Percentiles rank a stretch among this genome's conserved stretches.
Evolutionary conservation across 2,113 vertebrate species (phyloP).

Genomic region (Phylloscopus whistleri): DNA sequence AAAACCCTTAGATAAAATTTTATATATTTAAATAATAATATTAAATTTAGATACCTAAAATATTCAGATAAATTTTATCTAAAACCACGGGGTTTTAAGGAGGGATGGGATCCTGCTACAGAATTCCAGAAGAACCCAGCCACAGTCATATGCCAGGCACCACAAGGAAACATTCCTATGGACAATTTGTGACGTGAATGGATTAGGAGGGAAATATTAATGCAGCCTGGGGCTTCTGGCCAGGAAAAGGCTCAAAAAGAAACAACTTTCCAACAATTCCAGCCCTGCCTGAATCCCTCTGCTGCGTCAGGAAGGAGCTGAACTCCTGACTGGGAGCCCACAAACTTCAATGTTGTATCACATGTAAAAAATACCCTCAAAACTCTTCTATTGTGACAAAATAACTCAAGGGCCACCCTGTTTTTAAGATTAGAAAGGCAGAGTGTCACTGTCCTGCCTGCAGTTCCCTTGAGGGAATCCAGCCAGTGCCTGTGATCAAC

Average conservation of each 20-base stretch:
- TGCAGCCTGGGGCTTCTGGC: background rate
- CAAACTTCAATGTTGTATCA: background rate
- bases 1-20: too few species aligned
- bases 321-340: background rate
- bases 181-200: background rate
- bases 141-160: background rate
- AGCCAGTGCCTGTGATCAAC: background rate
- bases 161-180: background rate
- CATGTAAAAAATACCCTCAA: background rate
- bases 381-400: background rate
- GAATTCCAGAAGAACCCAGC: background rate
- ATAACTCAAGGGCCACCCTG: rapidly evolving
- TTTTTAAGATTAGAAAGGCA: background rate
- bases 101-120: rapidly evolving
- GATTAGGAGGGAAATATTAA: background rate
- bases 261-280: background rate
- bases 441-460: background rate
- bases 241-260: background rate
- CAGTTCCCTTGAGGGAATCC: background rate
- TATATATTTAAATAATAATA: too few species aligned
- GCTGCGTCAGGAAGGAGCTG: background rate
- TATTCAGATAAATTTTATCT: too few species aligned
- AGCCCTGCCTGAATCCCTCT: background rate
- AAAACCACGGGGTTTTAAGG: background rate
- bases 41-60: too few species aligned